Evolutionary conservation across 1,140 invertebrate species (phyloP).

Genomic region (Akabosia matsudoensis): DNA sequence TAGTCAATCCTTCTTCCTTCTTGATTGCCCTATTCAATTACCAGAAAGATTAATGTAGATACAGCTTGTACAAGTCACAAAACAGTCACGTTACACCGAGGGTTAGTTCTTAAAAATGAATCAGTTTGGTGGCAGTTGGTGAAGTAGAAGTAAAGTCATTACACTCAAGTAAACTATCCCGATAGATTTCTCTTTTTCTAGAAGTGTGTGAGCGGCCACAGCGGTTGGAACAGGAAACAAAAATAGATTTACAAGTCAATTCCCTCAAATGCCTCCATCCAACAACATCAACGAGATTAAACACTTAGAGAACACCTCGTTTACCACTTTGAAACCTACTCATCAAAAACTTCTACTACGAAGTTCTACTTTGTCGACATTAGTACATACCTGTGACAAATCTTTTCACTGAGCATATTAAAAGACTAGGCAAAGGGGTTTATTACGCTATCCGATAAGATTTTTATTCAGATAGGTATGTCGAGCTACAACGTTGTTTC

Average conservation of each 20-base stretch:
- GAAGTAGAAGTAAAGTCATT: neutral
- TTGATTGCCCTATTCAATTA: conserved; percentile 19
- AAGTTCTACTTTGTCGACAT: no score
- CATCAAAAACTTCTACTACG: no score
- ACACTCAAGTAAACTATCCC: no score
- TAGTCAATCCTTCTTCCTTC: conserved; percentile 5
- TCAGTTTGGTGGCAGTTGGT: conserved; percentile 12
- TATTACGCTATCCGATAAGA: no score
- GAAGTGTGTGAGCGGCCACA: no score
- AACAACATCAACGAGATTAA: neutral
- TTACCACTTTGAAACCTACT: neutral
- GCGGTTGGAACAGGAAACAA: neutral
- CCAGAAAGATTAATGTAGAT: conserved; percentile 12
- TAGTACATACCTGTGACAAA: no score
- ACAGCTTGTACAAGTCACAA: neutral
- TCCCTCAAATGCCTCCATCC: neutral
- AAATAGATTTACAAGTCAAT: conserved; percentile 21
- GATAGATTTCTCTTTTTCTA: no score
- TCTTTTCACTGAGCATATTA: no score
- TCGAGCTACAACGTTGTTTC: no score
- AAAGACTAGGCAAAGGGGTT: no score
- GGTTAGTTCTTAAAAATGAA: neutral
- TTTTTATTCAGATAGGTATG: no score
- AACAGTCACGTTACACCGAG: neutral
- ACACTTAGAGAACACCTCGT: neutral